Conservation (phyloP, 2,797 vertebrate genomes). For the Sternotherus odoratus region DNA sequence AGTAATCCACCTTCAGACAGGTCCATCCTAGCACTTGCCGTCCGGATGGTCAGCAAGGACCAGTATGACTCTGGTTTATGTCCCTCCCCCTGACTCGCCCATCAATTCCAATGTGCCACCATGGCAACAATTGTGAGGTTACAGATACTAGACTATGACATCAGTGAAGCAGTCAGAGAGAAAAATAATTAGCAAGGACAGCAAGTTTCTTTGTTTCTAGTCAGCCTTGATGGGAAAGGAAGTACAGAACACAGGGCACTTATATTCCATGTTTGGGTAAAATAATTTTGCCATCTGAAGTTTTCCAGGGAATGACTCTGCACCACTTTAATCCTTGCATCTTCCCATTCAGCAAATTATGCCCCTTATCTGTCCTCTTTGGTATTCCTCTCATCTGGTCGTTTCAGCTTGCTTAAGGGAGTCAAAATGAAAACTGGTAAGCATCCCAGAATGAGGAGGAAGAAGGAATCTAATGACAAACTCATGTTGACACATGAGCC, state of each 20-base stretch:
- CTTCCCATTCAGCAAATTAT: accelerated
- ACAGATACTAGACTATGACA: neutral
- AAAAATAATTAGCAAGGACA: neutral
- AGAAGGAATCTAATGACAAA: neutral
- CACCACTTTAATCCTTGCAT: neutral
- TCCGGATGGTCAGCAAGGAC: neutral
- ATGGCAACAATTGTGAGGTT: neutral
- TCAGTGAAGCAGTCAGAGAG: neutral
- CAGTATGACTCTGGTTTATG: neutral
- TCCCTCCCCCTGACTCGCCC: no score
- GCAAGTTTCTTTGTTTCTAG: neutral
- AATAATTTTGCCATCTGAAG: neutral
- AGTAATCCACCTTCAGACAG: neutral
- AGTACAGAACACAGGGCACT: neutral
- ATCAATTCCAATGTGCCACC: neutral
- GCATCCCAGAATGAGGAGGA: accelerated
- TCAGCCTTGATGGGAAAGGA: neutral
- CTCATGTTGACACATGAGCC: neutral
- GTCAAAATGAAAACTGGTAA: accelerated
- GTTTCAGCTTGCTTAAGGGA: neutral
- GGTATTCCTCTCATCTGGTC: neutral
- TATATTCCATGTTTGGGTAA: neutral
- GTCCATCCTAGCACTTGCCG: neutral
- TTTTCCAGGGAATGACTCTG: neutral
- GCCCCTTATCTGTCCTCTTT: neutral